Base-by-base conservation (phyloP, 2,797 vertebrate species). In the Cephalopachus bancanus region DNA sequence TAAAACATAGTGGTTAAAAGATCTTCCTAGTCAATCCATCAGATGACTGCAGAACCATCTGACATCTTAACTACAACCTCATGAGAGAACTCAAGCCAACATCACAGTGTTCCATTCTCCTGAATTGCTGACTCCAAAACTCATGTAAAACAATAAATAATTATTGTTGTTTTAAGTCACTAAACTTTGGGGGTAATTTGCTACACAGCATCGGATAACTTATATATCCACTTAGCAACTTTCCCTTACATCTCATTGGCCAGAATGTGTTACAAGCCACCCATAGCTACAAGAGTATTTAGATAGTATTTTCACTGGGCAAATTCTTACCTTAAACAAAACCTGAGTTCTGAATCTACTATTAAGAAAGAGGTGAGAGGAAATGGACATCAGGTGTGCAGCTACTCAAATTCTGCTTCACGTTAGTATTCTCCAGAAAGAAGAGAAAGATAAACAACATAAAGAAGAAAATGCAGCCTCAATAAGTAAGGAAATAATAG, bases 281-380 rank as follows among this genome's bases (percentile, higher is more conserved):
- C n/a, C 12, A 83, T 10, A 71, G 33, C 16, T 67, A 3, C 37
- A 44, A 76, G 51, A 76, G n/a, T 64, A 11, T 49, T 19, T 69
- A 57, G n/a, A n/a, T 1, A 90, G 22, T 74, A 72, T 78, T 96
- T 93, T 83, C 33, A 67, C 22, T 67, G 37, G 33, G 55, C 8
- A 84, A 7, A n/a, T 55, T 78, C 89, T 28, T 84, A 26, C 33
- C 49, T 64, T 83, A 81, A 91, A 89, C 55, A 83, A 93, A 93
- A 74, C 37, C 22, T 67, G 37, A 80, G 79, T 62, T 65, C 64
- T 91, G 28, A 19, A 83, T 89, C 65, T 67, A 15, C 26, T 44
- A 44, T 76, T 83, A 78, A 89, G 53, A 10, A 89, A 53, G 28
- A 91, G 67, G 4, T 19, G 7, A 75, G 44, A 37, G 5, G 71